These are phyloP conservation scores for Andrena chrysosceles DNA, from an alignment of 2,888 invertebrate species.

Conservation along the genomic window DNA sequence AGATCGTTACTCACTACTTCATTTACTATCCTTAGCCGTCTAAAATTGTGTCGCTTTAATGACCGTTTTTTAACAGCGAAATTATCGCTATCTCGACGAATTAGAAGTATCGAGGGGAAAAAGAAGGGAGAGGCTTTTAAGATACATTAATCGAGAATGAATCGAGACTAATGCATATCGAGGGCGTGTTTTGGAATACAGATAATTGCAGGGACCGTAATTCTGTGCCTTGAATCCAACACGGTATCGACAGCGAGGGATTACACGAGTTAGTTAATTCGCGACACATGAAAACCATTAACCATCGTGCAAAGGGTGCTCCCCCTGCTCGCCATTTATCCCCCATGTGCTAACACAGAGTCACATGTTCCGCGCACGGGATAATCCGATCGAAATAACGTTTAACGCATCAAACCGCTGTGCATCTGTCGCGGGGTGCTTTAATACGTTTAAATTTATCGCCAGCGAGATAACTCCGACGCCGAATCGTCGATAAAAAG, in stretches of 20 bases:
- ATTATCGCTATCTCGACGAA: background rate
- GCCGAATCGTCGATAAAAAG: background rate
- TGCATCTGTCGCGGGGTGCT: slow-evolving; percentile 31
- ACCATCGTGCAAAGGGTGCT: slow-evolving; percentile 29
- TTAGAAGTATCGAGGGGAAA: background rate
- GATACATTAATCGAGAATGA: background rate
- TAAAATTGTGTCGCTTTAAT: background rate
- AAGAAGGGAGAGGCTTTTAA: background rate
- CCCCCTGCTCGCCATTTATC: slow-evolving; percentile 37
- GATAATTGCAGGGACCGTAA: background rate
- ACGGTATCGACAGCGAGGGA: slow-evolving; percentile 18
- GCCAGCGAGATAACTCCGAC: background rate
- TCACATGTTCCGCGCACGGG: slow-evolving; percentile 51
- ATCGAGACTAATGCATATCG: background rate
- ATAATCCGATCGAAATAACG: slow-evolving; percentile 47
- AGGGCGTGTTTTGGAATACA: background rate
- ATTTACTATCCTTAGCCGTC: background rate
- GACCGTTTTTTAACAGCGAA: background rate
- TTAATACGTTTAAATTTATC: slow-evolving; percentile 32
- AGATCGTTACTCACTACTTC: slow-evolving; percentile 12
- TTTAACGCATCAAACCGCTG: slow-evolving; percentile 45
- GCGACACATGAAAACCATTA: slow-evolving; percentile 61
- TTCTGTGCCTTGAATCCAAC: too few species aligned
- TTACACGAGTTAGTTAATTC: slow-evolving; percentile 43
- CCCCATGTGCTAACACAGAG: slow-evolving; percentile 26